Base-by-base conservation (phyloP, 2,888 invertebrate genomes). In the Sacculina carcini region DNA sequence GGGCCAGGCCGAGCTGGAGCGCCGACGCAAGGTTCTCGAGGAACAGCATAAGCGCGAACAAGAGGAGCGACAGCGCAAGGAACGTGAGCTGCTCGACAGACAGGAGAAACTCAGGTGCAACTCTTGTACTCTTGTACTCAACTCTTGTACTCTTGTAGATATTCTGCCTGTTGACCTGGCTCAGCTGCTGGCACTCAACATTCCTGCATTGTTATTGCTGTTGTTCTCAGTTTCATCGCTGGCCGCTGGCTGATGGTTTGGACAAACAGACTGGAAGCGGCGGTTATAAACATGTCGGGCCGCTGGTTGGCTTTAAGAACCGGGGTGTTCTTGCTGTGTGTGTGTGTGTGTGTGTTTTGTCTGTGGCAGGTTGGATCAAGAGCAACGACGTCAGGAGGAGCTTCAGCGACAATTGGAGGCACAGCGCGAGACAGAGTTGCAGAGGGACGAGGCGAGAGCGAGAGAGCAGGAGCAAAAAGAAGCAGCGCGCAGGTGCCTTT, bases 1-100 rank as follows among this genome's bases (percentile, higher is more conserved):
- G 58, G 98, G 98, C 0, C 94, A 98, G 64, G 94, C 92, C 0
- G 96, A 96, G 66, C 66, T 98, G 53, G 96, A 99, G 63, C 69
- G 89, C 31, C 69, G 96, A 40, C 71, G 96, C 28, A 82, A 84
- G 59, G 74, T 86, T 46, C 68, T 96, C n/a, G 73, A 84, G 51
- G 90, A 92, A 61, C 78, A 79, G 54, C 86, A 87, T 63, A 73
- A 82, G 55, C 84, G 85, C 60, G 92, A 96, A 62, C 70, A 81
- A 62, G 92, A 94, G 59, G 92, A 92, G 63, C 73, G 90, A 26
- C 90, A 96, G 61, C 71, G 87, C 3, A 89, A 89, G 65, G 89
- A 86, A 63, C 72, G 86, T 4, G 86, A 89, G 50, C 78, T 82
- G 64, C 74, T 76, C 56, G 85, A 89, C 69, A 56, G 54, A 40